Evolutionary conservation across 1,140 invertebrate genomes (phyloP).

Genomic region (Papilio glaucus): DNA sequence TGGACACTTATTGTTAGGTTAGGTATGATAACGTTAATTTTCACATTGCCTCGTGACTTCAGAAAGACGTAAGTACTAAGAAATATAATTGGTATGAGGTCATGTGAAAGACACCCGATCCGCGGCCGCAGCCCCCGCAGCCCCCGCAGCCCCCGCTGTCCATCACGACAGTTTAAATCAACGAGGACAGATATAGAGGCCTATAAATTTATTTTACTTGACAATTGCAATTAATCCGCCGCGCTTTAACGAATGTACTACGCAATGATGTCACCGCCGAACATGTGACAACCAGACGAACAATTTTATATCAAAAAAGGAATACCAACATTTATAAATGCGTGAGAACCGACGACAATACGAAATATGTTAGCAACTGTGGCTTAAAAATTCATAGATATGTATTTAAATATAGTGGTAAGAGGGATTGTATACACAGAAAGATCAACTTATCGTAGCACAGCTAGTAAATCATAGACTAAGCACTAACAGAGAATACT

Average conservation of each 20-base stretch:
- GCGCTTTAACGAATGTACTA: not conserved
- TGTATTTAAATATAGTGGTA: too few relatives aligned
- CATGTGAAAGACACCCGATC: not conserved
- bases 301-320: constrained; percentile 9
- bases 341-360: not conserved
- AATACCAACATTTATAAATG: not conserved
- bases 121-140: not conserved
- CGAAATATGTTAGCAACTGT: not conserved
- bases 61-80: not conserved
- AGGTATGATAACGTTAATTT: too few relatives aligned
- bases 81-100: constrained; percentile 7
- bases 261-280: constrained; percentile 4
- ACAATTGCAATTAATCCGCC: constrained; percentile 17
- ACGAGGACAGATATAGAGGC: not conserved
- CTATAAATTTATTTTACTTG: constrained; percentile 25
- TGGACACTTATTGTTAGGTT: too few relatives aligned
- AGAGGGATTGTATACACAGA: too few relatives aligned
- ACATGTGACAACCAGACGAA: not conserved
- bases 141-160: too few relatives aligned
- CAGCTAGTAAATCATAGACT: too few relatives aligned
- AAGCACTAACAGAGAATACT: too few relatives aligned
- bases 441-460: too few relatives aligned
- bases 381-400: too few relatives aligned
- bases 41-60: not conserved
- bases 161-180: constrained; percentile 10